Percentiles rank a stretch among this genome's conserved stretches.
Evolutionary conservation across 64 coral and sea anemone genomes (phyloP).

Genomic region (Porites lutea): DNA sequence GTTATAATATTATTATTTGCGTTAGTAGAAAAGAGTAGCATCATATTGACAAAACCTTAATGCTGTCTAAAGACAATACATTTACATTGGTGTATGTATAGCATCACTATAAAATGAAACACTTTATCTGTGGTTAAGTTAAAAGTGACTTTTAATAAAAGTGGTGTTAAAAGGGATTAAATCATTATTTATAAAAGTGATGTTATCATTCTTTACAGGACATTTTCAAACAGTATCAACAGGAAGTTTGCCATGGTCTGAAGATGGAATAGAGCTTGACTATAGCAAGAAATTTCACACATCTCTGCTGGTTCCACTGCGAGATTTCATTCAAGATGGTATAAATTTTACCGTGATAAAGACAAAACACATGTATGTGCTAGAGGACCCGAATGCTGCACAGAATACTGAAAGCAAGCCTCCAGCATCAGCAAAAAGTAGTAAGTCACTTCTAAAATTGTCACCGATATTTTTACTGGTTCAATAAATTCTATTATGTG

Average conservation of each 20-base stretch:
- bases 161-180: too few species aligned
- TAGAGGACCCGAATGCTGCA: slow-evolving; percentile 85
- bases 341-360: slow-evolving; percentile 83
- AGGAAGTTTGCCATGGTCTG: slow-evolving; percentile 74
- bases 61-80: too few species aligned
- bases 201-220: background rate
- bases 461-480: too few species aligned
- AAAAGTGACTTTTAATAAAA: too few species aligned
- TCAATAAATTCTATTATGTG: too few species aligned
- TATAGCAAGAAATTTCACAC: slow-evolving; percentile 83
- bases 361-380: slow-evolving; percentile 91
- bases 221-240: slow-evolving; percentile 59
- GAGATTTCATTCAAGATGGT: slow-evolving; percentile 84
- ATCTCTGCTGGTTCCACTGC: slow-evolving; percentile 48
- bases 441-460: slow-evolving; percentile 3
- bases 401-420: slow-evolving; percentile 22
- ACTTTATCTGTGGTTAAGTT: too few species aligned
- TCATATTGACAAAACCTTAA: too few species aligned
- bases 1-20: too few species aligned
- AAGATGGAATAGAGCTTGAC: slow-evolving; percentile 80
- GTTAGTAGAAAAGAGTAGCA: too few species aligned
- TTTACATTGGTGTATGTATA: too few species aligned
- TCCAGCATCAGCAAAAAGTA: slow-evolving; percentile 49
- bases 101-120: too few species aligned
- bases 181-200: too few species aligned